Conservation (phyloP, 2,797 vertebrate genomes). For the Coendou prehensilis region DNA sequence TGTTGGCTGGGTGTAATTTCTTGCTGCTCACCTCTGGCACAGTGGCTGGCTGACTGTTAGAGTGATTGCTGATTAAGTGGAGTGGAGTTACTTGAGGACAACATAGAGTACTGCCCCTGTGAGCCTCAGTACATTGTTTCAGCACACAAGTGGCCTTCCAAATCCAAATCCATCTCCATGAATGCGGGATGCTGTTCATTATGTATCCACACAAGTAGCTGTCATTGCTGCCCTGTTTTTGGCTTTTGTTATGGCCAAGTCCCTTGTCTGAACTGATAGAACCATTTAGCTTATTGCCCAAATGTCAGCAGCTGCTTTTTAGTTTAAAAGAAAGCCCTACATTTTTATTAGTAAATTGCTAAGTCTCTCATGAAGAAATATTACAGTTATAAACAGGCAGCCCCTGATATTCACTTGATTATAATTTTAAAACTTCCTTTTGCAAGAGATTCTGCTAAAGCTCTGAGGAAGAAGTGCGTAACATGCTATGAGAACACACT, state of each 20-base stretch:
- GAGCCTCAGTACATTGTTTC: background rate
- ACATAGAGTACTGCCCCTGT: background rate
- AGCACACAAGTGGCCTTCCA: background rate
- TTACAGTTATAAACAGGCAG: background rate
- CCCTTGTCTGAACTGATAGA: slow-evolving; percentile 25
- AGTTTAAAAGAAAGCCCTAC: background rate
- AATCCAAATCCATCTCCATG: background rate
- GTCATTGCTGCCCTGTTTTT: background rate
- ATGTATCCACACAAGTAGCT: background rate
- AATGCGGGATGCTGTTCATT: background rate
- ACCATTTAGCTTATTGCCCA: background rate
- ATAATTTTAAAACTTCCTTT: slow-evolving; percentile 54
- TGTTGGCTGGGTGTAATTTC: slow-evolving; percentile 29
- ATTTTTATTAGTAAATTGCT: slow-evolving; percentile 52
- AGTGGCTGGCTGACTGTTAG: background rate
- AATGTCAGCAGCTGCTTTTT: slow-evolving; percentile 1
- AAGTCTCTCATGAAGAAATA: slow-evolving; percentile 58
- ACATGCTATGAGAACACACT: background rate
- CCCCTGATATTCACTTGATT: background rate
- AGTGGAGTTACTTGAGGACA: slow-evolving; percentile 53
- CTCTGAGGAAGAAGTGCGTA: background rate
- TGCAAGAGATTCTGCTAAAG: background rate
- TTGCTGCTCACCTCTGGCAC: slow-evolving; percentile 35
- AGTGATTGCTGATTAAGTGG: background rate
- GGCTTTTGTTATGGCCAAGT: slow-evolving; percentile 18